These are phyloP conservation scores for Pontoporia blainvillei DNA, from an alignment of 2,113 vertebrate species.

Conservation along the genomic window DNA sequence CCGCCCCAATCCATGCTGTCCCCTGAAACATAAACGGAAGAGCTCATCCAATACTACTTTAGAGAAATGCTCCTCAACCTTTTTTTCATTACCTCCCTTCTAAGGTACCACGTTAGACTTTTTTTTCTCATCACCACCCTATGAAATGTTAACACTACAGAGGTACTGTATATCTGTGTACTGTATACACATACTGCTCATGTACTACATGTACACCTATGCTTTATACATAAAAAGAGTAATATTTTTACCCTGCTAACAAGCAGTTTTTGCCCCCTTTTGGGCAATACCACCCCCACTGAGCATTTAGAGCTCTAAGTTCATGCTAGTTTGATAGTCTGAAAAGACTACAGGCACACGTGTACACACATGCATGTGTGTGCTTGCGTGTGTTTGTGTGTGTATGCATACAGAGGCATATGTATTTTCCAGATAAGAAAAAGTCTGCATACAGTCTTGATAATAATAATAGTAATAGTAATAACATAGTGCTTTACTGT, in stretches of 20 bases:
- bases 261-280: not conserved
- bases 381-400: not conserved
- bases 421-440: not conserved
- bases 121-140: not conserved
- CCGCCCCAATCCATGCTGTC: slow-evolving; percentile 75
- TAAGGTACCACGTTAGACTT: not conserved
- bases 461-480: not conserved
- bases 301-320: not conserved
- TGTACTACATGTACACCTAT: not conserved
- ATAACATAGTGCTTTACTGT: not conserved
- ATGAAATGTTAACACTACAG: not conserved
- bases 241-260: not conserved
- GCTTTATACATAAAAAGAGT: not conserved
- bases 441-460: not conserved
- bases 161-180: not conserved
- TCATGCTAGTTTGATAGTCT: not conserved
- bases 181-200: not conserved
- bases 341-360: not conserved
- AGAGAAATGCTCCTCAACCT: not conserved
- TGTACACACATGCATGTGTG: not conserved
- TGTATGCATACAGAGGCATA: not conserved
- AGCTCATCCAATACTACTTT: not conserved
- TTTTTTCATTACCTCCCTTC: not conserved
- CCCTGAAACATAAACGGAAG: slow-evolving; percentile 65
- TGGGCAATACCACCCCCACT: not conserved